These are phyloP conservation scores for Argya squamiceps DNA, from an alignment of 2,797 vertebrate genomes.

Conservation along the genomic window DNA sequence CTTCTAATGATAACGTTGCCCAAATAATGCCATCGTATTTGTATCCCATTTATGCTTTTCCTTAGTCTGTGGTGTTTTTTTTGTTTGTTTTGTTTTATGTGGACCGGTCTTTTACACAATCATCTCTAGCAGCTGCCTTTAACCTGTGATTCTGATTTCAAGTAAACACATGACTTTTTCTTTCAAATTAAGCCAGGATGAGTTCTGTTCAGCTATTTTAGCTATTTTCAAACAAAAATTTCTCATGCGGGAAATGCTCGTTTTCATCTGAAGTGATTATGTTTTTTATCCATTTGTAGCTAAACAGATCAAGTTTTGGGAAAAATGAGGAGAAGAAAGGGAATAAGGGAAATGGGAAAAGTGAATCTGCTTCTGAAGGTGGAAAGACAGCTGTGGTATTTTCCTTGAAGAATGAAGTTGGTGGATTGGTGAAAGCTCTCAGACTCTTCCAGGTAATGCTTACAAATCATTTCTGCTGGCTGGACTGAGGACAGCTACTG, in stretches of 20 bases:
- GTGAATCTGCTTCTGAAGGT: conserved; percentile 72
- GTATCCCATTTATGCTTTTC: not conserved
- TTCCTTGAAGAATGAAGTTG: conserved; percentile 95
- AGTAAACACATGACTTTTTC: not conserved
- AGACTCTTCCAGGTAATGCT: conserved; percentile 90
- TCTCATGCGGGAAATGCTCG: accelerated
- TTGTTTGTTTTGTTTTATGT: not conserved
- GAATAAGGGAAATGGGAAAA: conserved; percentile 72
- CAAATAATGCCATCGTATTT: not conserved
- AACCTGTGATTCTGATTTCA: not conserved
- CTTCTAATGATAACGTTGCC: not conserved
- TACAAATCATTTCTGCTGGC: not conserved
- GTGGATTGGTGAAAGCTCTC: conserved; percentile 90
- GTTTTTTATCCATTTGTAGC: conserved; percentile 63
- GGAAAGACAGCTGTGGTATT: conserved; percentile 91
- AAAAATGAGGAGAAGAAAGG: conserved; percentile 85
- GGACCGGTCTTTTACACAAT: not conserved
- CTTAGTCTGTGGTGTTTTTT: not conserved
- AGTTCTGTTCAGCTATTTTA: not conserved
- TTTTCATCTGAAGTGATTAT: not conserved
- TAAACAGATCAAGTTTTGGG: conserved; percentile 77
- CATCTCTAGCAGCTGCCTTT: not conserved
- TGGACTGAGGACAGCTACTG: not conserved
- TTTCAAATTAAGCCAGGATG: not conserved
- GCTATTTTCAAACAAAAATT: not conserved